A percentile compares a stretch with the other conserved stretches of the same genome.
Conservation (phyloP, 2,888 invertebrate genomes). For the Campoplex capitator region DNA sequence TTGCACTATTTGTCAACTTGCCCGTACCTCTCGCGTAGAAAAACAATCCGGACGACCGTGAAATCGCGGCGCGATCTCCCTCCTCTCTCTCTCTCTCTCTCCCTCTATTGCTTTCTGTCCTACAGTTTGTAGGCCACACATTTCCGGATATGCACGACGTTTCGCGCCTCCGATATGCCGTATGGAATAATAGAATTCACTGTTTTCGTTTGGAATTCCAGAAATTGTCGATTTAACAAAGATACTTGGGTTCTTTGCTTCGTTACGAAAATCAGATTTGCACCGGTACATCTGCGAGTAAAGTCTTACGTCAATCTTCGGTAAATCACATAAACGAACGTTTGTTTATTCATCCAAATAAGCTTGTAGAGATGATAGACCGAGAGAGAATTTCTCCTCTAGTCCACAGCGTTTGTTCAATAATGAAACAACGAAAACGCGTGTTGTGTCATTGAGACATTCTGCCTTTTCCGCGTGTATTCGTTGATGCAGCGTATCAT, state of each 20-base stretch:
- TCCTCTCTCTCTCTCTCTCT: not conserved
- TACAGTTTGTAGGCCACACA: constrained; percentile 2
- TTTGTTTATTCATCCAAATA: not conserved
- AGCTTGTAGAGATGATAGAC: not conserved
- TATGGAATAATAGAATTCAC: not conserved
- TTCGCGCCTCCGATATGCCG: not conserved
- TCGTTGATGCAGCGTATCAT: not conserved
- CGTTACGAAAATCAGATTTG: not conserved
- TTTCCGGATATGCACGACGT: not conserved
- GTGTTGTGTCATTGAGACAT: not conserved
- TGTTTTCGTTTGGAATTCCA: not conserved
- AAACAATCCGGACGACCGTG: constrained; percentile 68
- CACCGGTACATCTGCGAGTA: not conserved
- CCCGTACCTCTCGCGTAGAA: constrained; percentile 63
- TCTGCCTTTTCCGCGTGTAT: too few species aligned
- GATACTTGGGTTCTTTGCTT: not conserved
- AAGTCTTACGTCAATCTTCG: too few species aligned
- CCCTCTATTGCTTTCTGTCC: constrained; percentile 8
- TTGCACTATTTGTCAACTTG: constrained; percentile 71
- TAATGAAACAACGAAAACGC: not conserved
- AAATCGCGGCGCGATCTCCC: constrained; percentile 54
- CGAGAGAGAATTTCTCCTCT: too few species aligned
- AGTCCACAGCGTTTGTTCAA: not conserved
- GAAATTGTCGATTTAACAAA: not conserved
- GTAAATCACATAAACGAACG: too few species aligned